Base-by-base conservation (phyloP, 2,888 invertebrate genomes). In the Molorchus minor region DNA sequence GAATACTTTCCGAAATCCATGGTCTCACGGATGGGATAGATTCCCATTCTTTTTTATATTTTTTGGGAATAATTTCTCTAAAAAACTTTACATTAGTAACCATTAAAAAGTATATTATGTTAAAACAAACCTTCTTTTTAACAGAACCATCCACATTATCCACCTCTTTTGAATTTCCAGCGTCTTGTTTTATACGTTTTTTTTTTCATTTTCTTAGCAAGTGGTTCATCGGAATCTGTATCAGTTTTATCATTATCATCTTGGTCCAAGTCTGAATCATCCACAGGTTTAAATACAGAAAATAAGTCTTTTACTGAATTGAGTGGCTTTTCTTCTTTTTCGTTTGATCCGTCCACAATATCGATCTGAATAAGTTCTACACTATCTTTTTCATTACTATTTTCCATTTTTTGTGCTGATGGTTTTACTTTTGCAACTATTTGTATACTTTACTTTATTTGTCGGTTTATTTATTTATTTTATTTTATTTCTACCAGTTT, bases 1-100 rank as follows among this genome's bases (percentile, higher is more conserved):
- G 73, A 4, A 77, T 70, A 64, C 79, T 79, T 52, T 76, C 76
- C 2, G 78, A 76, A 8, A 79, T 64, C 79, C 79, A 79, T 2
- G 76, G 77, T 58, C 75, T 78, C 8, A 78, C 76, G 41, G 75
- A 71, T n/a, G 78, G 79, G 52, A 78, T 74, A 17, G 73, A 71
- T 64, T 79, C 78, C 79, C 79, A 79, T 67, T 79, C 78, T 62
- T 78, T 78, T 55, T 77, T 77, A 54, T 79, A 79, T 64, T 78
- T n/a, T 79, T 60, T 77, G 78, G 1, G 69, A 62, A 61, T 78
- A 78, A 47, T 62, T 65, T 67, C 69, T 74, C 63, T 66, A 58
- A 35, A 69, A 65, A 25, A 35, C n/a, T n/a, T n/a, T n/a, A 58
- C 53, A 21, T 15, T 3, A 29, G 13, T 7, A n/a, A n/a, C 38